Evolutionary conservation across 2,113 vertebrate genomes (phyloP).

Genomic region (Echinops telfairi): DNA sequence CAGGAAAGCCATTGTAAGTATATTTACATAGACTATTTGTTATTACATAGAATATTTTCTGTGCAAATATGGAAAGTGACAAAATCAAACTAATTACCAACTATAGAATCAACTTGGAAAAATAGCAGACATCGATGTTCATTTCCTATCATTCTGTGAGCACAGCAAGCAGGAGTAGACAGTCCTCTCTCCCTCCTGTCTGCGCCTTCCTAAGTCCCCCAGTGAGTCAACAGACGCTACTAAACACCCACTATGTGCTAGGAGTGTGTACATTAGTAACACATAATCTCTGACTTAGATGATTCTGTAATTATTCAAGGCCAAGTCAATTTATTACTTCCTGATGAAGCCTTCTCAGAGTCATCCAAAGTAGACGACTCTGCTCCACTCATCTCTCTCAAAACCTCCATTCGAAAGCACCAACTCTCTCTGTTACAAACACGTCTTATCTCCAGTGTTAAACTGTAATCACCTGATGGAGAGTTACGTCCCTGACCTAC

Average conservation of each 20-base stretch:
- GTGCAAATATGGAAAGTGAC: conserved; percentile 16
- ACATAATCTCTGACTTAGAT: background rate
- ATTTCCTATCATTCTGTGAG: background rate
- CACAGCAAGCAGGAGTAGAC: background rate
- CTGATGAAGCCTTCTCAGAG: background rate
- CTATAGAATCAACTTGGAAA: conserved; percentile 7
- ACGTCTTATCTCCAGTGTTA: background rate
- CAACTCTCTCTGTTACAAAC: conserved; percentile 7
- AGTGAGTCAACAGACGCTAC: conserved; percentile 36
- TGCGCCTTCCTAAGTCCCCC: conserved; percentile 17
- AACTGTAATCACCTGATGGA: conserved; percentile 16
- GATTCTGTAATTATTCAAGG: conserved; percentile 42
- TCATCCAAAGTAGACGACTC: background rate
- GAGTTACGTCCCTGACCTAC: background rate
- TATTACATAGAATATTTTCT: no score
- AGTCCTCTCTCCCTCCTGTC: background rate
- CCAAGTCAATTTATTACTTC: conserved; percentile 5
- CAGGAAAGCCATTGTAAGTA: conserved; percentile 26
- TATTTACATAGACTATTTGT: no score
- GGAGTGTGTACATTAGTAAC: no score
- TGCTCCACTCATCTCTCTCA: conserved; percentile 24
- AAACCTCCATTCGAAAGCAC: background rate
- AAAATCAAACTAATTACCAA: conserved; percentile 50
- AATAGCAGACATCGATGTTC: conserved; percentile 4
- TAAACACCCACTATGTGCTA: conserved; percentile 21